Percentiles rank a stretch among this genome's conserved stretches.
Evolutionary conservation across 2,888 invertebrate species (phyloP).

Genomic region (Lepidonotus clava): DNA sequence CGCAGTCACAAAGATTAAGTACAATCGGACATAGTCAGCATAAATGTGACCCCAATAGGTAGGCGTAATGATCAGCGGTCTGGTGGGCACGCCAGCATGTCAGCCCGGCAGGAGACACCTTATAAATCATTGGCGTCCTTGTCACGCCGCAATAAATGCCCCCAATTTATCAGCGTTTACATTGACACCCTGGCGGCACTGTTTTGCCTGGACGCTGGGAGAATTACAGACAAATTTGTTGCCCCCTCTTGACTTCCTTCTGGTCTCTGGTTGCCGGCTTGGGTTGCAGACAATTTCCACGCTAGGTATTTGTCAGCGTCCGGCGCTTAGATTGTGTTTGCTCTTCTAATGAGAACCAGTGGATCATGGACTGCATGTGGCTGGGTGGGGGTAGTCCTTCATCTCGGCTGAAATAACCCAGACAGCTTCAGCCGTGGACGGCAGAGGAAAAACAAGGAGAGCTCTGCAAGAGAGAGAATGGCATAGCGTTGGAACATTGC

Average conservation of each 20-base stretch:
- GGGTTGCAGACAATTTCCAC: constrained; percentile 14
- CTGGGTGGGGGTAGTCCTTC: too few species aligned
- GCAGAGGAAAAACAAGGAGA: too few species aligned
- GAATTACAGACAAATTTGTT: constrained; percentile 19
- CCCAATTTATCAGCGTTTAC: constrained; percentile 25
- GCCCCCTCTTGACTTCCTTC: not conserved
- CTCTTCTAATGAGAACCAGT: not conserved
- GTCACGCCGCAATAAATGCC: constrained; percentile 19
- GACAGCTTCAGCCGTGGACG: too few species aligned
- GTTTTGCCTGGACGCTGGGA: not conserved
- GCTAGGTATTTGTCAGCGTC: not conserved
- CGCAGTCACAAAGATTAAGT: not conserved
- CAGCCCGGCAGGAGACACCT: not conserved
- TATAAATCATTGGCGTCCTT: not conserved
- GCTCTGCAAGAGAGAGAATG: too few species aligned
- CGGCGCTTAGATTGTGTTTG: not conserved
- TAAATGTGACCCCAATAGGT: not conserved
- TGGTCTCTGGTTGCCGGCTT: not conserved
- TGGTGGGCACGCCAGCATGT: not conserved
- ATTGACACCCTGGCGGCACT: not conserved
- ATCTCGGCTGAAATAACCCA: too few species aligned
- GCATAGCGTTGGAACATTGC: too few species aligned
- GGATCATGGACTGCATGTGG: too few species aligned
- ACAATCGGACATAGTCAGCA: not conserved
- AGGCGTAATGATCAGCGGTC: constrained; percentile 35